Evolutionary conservation across 37 sponge, comb jelly and placozoan species (phyloP).

Genomic region (Halisarca cf. caerulea): DNA sequence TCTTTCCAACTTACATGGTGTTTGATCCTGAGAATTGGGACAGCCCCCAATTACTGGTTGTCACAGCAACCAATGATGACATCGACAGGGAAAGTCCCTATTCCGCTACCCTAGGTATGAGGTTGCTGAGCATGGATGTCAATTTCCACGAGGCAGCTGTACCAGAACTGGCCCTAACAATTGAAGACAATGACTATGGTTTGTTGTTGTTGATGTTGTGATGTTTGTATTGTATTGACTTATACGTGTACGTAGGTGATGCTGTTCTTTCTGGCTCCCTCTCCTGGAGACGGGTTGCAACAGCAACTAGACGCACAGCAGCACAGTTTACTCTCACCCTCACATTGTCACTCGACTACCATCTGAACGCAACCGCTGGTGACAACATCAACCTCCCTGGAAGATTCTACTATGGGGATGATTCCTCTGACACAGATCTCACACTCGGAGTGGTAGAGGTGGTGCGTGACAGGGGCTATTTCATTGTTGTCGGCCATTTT

Average conservation of each 20-base stretch:
- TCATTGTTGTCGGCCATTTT: conserved; percentile 47
- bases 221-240: no score
- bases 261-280: conserved; percentile 68
- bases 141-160: conserved; percentile 62
- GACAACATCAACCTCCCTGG: neutral
- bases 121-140: conserved; percentile 51
- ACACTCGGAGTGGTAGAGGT: conserved; percentile 5
- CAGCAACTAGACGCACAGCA: conserved; percentile 34
- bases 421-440: neutral
- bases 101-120: conserved; percentile 54
- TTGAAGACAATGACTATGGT: conserved; percentile 89
- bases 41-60: conserved; percentile 61
- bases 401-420: conserved; percentile 66
- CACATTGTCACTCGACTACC: conserved; percentile 35
- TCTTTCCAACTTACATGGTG: conserved; percentile 52
- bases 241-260: conserved; percentile 34
- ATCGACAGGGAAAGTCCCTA: conserved; percentile 57
- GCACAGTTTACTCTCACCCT: conserved; percentile 63
- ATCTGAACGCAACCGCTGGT: conserved; percentile 24
- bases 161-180: conserved; percentile 58
- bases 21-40: conserved; percentile 82
- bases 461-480: conserved; percentile 32
- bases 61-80: conserved; percentile 65
- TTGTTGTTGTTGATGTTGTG: neutral
- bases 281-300: conserved; percentile 40